Evolutionary conservation across 2,888 invertebrate species (phyloP), one percentile per base, ranked within the genome.

Genomic region (Apodemia hepburni): DNA sequence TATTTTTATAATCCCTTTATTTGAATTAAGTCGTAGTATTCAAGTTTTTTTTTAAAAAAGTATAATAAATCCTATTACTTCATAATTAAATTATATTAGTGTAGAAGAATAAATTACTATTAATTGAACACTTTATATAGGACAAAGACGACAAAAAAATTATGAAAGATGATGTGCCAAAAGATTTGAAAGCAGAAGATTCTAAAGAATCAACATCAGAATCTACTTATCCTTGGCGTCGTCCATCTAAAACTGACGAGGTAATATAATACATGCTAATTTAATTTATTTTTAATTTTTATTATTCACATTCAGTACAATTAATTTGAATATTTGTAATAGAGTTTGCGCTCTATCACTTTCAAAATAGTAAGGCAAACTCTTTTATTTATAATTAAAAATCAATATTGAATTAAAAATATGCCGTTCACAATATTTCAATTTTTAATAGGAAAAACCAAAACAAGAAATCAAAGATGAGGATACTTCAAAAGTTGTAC

Each of bases 231-330:
- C 75, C 78, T 65, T 75, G 75, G 72, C 73, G 76, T 47, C 73
- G 74, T 61, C 70, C 75, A 57, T 80, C 73, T 68, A 76, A 73
- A 70, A 70, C 71, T 49, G 75, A 81, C 73, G 80, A 63, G 59
- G 64, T 70, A 67, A 57, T 60, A 51, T 15, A 54, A n/a, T 58
- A 51, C 42, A 60, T 62, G 27, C 47, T n/a, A 51, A 29, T 54
- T 22, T 54, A 1, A 54, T 22, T 54, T 54, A 12, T 27, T 12
- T 54, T 49, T 18, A 8, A 18, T 11, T 54, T 22, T 54, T 22
- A 22, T 12, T 27, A 27, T 27, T 54, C 27, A 54, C 42, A 42
- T 1, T 22, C 22, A 42, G n/a, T 15, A 12, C 12, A n/a, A 15
- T 42, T 6, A 15, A 15, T 42, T 42, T n/a, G 15, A 42, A 33